phyloP scores from a whole-genome alignment of 1,140 invertebrate genomes.

The Cyclina sinensis region DNA sequence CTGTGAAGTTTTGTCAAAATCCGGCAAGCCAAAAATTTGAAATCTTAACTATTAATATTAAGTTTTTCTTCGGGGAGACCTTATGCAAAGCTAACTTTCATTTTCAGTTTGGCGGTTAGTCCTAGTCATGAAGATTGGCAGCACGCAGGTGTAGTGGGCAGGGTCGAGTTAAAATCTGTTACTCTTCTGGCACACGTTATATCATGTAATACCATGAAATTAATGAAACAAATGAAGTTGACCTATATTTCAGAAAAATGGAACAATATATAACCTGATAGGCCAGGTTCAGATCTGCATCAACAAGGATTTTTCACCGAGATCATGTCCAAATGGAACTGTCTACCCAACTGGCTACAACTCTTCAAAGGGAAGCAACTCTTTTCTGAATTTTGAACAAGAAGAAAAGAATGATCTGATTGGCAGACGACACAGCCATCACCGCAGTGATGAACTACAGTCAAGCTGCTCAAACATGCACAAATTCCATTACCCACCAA shows the following conservation, averaged over 20 bases:
- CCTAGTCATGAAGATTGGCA: too few relatives aligned
- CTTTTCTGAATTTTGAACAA: neutral
- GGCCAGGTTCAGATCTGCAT: conserved; percentile 42
- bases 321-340: neutral
- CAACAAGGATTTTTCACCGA: conserved; percentile 44
- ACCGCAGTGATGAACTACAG: neutral
- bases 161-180: too few relatives aligned
- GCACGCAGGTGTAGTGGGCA: too few relatives aligned
- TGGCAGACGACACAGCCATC: neutral
- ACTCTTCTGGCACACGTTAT: too few relatives aligned
- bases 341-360: neutral
- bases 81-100: too few relatives aligned
- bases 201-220: too few relatives aligned
- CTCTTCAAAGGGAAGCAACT: neutral
- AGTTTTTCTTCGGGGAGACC: too few relatives aligned
- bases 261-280: conserved; percentile 8
- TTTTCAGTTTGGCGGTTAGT: too few relatives aligned
- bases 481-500: conserved; percentile 46
- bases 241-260: conserved; percentile 46
- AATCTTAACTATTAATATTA: too few relatives aligned
- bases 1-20: too few relatives aligned
- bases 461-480: conserved; percentile 42
- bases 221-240: too few relatives aligned
- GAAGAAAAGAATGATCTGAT: conserved; percentile 15
- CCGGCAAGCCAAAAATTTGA: too few relatives aligned